phyloP scores from a whole-genome alignment of 92 coral and sea anemone species.

The Muricea muricata region DNA sequence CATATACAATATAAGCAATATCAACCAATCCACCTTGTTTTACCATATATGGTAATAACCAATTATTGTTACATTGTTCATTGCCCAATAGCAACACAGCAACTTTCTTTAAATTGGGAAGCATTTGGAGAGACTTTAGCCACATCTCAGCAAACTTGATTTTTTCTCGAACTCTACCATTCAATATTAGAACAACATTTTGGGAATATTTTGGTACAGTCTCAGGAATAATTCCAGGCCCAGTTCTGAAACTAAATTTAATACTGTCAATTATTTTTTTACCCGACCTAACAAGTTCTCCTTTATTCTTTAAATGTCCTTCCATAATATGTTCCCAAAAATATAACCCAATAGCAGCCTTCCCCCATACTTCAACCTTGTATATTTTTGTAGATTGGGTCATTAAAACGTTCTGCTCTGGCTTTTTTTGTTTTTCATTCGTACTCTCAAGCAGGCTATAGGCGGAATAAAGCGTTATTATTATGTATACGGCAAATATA shows the following conservation, averaged over 20 bases:
- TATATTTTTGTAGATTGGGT: not conserved
- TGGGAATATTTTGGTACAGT: slow-evolving; percentile 72
- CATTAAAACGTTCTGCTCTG: not conserved
- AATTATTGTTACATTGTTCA: slow-evolving; percentile 83
- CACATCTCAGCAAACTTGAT: slow-evolving; percentile 86
- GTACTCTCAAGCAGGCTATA: slow-evolving; percentile 31
- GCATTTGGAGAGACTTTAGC: slow-evolving; percentile 76
- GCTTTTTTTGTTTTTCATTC: not conserved
- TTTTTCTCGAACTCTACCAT: slow-evolving; percentile 84
- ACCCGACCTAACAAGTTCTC: slow-evolving; percentile 91
- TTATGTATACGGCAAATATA: slow-evolving; percentile 61
- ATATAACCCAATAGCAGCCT: slow-evolving; percentile 92
- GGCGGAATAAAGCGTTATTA: slow-evolving; percentile 76
- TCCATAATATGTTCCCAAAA: slow-evolving; percentile 93
- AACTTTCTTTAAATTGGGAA: slow-evolving; percentile 73
- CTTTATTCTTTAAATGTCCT: slow-evolving; percentile 70
- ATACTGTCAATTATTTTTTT: slow-evolving; percentile 75
- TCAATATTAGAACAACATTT: slow-evolving; percentile 83
- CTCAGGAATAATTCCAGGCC: slow-evolving; percentile 87
- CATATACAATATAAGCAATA: slow-evolving; percentile 82
- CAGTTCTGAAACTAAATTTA: slow-evolving; percentile 89
- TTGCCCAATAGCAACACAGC: slow-evolving; percentile 93
- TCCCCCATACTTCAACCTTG: slow-evolving; percentile 95
- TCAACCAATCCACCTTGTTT: slow-evolving; percentile 67
- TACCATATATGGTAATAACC: slow-evolving; percentile 74